These are phyloP conservation scores for Platygyra sinensis DNA, from an alignment of 64 coral and sea anemone species.

Conservation along the genomic window DNA sequence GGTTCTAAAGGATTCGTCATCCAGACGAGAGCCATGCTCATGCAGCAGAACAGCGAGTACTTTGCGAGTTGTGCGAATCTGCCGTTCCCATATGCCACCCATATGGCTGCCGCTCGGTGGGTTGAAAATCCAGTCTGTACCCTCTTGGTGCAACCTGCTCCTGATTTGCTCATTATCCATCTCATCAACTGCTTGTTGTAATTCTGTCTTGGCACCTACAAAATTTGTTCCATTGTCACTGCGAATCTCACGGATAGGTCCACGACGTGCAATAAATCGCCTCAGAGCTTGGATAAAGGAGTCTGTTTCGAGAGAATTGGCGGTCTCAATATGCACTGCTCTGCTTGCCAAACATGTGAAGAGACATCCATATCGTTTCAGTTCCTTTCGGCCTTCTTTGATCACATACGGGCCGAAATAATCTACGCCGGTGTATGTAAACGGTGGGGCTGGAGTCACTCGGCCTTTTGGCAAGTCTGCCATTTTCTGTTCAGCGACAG, in stretches of 20 bases:
- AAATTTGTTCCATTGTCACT: slow-evolving; percentile 35
- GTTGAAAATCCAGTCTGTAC: slow-evolving; percentile 37
- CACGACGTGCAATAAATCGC: slow-evolving; percentile 32
- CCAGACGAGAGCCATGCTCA: slow-evolving; percentile 23
- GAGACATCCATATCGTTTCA: slow-evolving; percentile 15
- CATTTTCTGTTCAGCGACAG: slow-evolving; percentile 22
- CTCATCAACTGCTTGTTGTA: not conserved
- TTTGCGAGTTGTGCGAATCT: slow-evolving; percentile 24
- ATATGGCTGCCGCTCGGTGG: slow-evolving; percentile 14
- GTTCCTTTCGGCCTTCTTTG: slow-evolving; percentile 28
- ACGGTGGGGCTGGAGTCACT: slow-evolving; percentile 14
- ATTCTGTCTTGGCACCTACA: slow-evolving; percentile 21
- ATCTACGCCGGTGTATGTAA: slow-evolving; percentile 10
- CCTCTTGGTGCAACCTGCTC: not conserved
- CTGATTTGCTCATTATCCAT: slow-evolving; percentile 25
- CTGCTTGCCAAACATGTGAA: slow-evolving; percentile 45
- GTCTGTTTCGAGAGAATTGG: slow-evolving; percentile 32
- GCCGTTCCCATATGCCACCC: no score
- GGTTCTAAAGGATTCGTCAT: slow-evolving; percentile 37
- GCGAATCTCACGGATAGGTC: slow-evolving; percentile 11
- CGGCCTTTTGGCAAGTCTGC: slow-evolving; percentile 19
- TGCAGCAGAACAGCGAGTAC: slow-evolving; percentile 21
- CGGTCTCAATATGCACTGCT: slow-evolving; percentile 37
- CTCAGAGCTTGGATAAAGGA: slow-evolving; percentile 27
- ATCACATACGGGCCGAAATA: slow-evolving; percentile 22